Base-by-base conservation (phyloP, 2,888 invertebrate genomes). In the Epinotia ramella region DNA sequence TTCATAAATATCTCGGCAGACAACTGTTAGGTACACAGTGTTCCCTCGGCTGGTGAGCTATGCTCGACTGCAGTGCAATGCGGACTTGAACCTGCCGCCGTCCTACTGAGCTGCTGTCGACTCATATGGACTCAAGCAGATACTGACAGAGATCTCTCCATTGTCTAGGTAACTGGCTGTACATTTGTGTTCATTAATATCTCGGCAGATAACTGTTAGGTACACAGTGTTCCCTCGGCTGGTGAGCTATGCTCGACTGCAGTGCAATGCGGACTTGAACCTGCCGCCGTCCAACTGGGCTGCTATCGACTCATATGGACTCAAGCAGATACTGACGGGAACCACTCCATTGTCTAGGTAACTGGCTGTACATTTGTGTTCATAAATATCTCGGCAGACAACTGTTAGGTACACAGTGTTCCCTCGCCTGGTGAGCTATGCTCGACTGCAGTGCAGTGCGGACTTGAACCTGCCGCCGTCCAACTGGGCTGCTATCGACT, bases 211-310 rank as follows among this genome's bases (percentile, higher is more conserved):
- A 28, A 28, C 24, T 28, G 24, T 28, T 28, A 28, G 24, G 88
- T 97, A 97, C 88, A 97, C 97, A 0, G 96, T 97, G 0, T 96
- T 97, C 11, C 96, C 96, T 78, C 96, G 96, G 59, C 97, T 97
- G 0, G 96, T 96, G 0, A 96, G 96, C 65, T 98, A 98, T 87
- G 96, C 96, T 13, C 95, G 96, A 53, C 91, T 98, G 56, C 97
- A 97, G 88, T 97, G 97, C 84, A 98, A 98, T 84, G 98, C 98
- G 0, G 97, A 99, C 86, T 93, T 99, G 18, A 98, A 98, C 90
- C 91, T 97, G 79, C n/a, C 98, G 0, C 98, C 98, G 0, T 96
- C 97, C 3, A 98, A 98, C 89, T 98, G 98, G 98, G 97, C 97
- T 0, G 96, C 96, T 2, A 20, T 20, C 2, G 97, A 97, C 86